Percentiles rank a stretch among this genome's conserved stretches.
Conservation (phyloP, 1,140 invertebrate genomes). For the Orchestia grillus region DNA sequence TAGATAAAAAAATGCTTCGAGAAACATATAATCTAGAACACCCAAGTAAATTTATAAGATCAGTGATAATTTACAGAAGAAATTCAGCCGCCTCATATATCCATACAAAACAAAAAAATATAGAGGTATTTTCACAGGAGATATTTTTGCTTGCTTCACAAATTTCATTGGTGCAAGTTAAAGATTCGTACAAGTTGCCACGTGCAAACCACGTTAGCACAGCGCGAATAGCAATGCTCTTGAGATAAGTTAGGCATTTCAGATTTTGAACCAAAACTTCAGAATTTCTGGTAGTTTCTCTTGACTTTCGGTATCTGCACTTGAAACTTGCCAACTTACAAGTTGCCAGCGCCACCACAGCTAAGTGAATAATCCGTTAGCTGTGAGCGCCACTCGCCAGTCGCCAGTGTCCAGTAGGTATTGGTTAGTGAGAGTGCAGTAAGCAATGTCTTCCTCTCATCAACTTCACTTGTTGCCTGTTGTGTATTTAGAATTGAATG, state of each 20-base stretch:
- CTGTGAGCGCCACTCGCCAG: no score
- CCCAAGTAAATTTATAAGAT: neutral
- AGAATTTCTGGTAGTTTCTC: no score
- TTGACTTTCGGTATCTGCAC: no score
- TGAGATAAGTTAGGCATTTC: neutral
- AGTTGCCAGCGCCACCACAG: no score
- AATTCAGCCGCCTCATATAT: neutral
- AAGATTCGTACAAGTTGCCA: neutral
- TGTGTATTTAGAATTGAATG: neutral
- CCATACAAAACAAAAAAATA: neutral
- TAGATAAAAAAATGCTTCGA: neutral
- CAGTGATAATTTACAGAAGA: neutral
- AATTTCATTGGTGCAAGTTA: no score
- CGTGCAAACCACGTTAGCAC: neutral
- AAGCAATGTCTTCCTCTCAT: neutral
- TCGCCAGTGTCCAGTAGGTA: neutral
- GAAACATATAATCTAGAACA: neutral
- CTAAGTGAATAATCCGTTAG: neutral
- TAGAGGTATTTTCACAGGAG: neutral
- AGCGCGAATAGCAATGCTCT: neutral
- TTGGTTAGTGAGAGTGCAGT: neutral
- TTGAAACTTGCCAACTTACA: no score
- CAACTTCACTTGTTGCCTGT: neutral
- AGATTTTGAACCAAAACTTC: no score
- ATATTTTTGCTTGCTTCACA: neutral